Conservation (phyloP, 2,113 vertebrate genomes). For the Oriolus oriolus region DNA sequence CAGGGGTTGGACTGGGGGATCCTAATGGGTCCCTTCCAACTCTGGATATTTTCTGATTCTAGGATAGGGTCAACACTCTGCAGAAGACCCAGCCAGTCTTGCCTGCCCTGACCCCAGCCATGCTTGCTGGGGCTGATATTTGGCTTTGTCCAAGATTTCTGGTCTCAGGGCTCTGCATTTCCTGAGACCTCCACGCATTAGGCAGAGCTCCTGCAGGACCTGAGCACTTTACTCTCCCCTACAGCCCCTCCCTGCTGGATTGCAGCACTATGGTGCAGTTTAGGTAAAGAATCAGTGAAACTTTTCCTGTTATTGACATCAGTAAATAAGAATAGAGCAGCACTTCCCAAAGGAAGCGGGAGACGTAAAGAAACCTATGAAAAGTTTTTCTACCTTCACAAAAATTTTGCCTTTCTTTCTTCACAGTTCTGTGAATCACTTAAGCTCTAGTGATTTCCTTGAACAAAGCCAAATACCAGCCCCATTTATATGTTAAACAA, state of each 20-base stretch:
- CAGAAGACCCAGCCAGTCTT: neutral
- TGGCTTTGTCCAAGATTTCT: neutral
- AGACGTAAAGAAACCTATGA: neutral
- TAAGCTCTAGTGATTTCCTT: too few species aligned
- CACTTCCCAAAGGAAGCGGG: neutral
- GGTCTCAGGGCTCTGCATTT: neutral
- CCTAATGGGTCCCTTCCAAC: neutral
- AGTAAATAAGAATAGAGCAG: neutral
- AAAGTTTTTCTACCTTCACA: neutral
- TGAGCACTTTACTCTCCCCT: neutral
- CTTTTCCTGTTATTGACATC: accelerated
- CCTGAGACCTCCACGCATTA: too few species aligned
- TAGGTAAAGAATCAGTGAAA: neutral
- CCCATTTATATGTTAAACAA: too few species aligned
- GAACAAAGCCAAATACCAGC: too few species aligned
- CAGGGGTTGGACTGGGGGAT: neutral
- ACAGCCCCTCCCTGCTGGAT: neutral
- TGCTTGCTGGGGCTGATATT: accelerated
- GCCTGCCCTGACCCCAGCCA: too few species aligned
- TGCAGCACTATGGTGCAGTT: accelerated
- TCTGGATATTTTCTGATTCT: neutral
- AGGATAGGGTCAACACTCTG: accelerated
- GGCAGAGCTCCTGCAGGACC: neutral
- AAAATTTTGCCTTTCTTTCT: neutral
- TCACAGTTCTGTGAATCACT: neutral